Percentiles rank a stretch among this genome's conserved stretches.
These are phyloP conservation scores for Lucifuga dentata DNA, from an alignment of 2,113 vertebrate genomes.

Conservation along the genomic window DNA sequence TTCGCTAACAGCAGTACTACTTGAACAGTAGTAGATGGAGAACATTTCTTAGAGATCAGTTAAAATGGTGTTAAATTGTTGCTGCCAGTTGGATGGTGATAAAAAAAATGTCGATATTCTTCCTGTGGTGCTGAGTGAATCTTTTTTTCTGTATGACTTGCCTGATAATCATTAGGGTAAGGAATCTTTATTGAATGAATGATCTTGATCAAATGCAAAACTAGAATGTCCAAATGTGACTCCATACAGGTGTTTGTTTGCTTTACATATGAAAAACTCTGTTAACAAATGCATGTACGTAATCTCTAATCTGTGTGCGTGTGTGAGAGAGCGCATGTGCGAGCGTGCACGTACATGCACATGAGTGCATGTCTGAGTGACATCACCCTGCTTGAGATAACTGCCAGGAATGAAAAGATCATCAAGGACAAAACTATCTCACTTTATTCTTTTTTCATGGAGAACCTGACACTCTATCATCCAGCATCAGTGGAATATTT, in stretches of 20 bases:
- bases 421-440: conserved; percentile 21
- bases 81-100: conserved; percentile 30
- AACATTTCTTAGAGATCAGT: conserved; percentile 66
- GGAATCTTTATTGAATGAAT: too few species aligned
- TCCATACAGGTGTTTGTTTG: neutral
- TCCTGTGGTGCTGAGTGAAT: conserved; percentile 36
- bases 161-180: conserved; percentile 29
- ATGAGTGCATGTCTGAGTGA: conserved; percentile 28
- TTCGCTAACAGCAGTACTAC: conserved; percentile 5
- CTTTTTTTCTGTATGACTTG: conserved; percentile 32
- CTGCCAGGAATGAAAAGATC: conserved; percentile 46
- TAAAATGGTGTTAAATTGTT: conserved; percentile 65
- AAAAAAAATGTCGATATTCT: conserved; percentile 42
- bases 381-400: conserved; percentile 15
- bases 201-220: conserved; percentile 35
- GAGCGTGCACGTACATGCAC: neutral
- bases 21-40: neutral
- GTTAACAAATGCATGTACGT: neutral
- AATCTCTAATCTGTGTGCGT: conserved; percentile 1
- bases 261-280: conserved; percentile 3
- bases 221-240: conserved; percentile 21
- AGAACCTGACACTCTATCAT: conserved; percentile 17
- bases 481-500: conserved; percentile 18
- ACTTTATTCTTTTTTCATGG: neutral
- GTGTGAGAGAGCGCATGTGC: neutral